These are phyloP conservation scores for Teleogryllus occipitalis DNA, from an alignment of 1,140 invertebrate species.

Conservation along the genomic window DNA sequence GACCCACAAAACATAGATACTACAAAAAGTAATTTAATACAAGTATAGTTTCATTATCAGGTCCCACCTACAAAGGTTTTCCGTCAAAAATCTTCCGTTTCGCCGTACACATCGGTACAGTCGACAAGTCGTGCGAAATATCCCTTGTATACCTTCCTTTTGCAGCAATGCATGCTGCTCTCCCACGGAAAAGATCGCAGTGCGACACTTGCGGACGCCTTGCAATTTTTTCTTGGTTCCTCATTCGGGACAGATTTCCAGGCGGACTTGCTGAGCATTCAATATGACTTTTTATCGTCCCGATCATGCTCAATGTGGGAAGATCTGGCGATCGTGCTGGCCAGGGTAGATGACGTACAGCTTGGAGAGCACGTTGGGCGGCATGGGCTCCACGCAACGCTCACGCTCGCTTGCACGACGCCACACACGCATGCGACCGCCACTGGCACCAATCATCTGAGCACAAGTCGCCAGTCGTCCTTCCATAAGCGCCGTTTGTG, in stretches of 20 bases:
- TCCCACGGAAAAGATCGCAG: not conserved
- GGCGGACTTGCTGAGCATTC: not conserved
- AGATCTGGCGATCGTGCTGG: slow-evolving; percentile 15
- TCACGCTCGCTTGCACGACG: not conserved
- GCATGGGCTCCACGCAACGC: not conserved
- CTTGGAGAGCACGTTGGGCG: not conserved
- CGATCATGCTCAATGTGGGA: not conserved
- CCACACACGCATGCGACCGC: not conserved
- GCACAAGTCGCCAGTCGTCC: not conserved
- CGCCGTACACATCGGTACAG: not conserved
- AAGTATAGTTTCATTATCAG: too few relatives aligned
- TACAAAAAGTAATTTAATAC: too few relatives aligned
- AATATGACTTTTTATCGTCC: not conserved
- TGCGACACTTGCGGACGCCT: not conserved
- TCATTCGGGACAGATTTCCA: not conserved
- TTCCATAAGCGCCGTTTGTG: not conserved
- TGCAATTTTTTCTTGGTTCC: not conserved
- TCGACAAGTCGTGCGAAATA: not conserved
- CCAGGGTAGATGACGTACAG: slow-evolving; percentile 10
- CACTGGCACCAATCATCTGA: not conserved
- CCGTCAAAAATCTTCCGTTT: too few relatives aligned
- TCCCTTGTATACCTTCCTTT: not conserved
- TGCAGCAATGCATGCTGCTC: not conserved
- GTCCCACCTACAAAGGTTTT: too few relatives aligned
- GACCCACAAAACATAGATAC: too few relatives aligned